Conservation (phyloP, 2,113 vertebrate species). For the Zapornia atra region DNA sequence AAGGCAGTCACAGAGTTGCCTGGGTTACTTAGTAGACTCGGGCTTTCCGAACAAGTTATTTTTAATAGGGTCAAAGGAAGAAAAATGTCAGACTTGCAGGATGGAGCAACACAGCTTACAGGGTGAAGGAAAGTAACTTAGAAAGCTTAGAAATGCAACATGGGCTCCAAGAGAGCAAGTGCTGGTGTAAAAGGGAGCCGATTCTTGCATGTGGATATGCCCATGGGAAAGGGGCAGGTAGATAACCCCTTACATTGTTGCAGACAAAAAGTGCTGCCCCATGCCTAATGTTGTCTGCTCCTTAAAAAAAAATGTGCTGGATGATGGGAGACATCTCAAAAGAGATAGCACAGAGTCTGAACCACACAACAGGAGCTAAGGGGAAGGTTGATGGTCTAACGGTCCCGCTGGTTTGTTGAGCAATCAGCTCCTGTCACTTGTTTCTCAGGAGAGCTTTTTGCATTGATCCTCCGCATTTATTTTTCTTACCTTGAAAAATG, state of each 20-base stretch:
- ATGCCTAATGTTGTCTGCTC: not conserved
- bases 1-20: not conserved
- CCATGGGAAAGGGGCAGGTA: not conserved
- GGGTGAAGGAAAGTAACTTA: not conserved
- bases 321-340: not conserved
- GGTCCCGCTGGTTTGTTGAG: not conserved
- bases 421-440: not conserved
- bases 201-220: not conserved
- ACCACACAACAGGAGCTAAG: not conserved
- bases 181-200: not conserved
- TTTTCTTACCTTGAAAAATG: not conserved
- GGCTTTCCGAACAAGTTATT: not conserved
- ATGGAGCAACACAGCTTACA: not conserved
- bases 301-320: not conserved
- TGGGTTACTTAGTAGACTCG: not conserved
- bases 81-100: not conserved
- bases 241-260: not conserved
- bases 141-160: not conserved
- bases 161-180: not conserved
- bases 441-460: not conserved
- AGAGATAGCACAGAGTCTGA: not conserved
- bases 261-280: not conserved
- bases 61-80: not conserved
- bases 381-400: not conserved
- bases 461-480: not conserved